A percentile compares a stretch with the other conserved stretches of the same genome.
These are phyloP conservation scores for Sarcophaga subvicina DNA, from an alignment of 2,888 invertebrate genomes.

Conservation along the genomic window DNA sequence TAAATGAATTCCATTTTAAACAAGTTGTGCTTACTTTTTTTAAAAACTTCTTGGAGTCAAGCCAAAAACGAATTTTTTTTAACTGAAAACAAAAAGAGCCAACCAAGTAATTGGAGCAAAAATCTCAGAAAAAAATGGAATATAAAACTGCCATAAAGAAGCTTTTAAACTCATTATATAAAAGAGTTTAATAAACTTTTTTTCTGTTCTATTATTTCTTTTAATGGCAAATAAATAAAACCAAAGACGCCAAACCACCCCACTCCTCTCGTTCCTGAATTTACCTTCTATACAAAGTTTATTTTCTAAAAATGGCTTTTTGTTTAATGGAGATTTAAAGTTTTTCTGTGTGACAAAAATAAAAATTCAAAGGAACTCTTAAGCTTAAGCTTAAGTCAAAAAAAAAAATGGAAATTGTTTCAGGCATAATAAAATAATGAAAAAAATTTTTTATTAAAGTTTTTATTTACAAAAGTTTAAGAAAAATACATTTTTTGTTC, in stretches of 20 bases:
- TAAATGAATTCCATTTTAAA: conserved; percentile 40
- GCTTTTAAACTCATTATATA: conserved; percentile 38
- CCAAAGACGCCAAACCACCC: too few species aligned
- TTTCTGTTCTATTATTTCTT: conserved; percentile 4
- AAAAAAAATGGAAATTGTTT: not conserved
- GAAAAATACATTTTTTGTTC: not conserved
- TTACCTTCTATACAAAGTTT: too few species aligned
- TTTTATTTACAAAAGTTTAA: conserved; percentile 22
- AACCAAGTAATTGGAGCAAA: conserved; percentile 59
- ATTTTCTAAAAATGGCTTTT: not conserved
- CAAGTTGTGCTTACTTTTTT: not conserved
- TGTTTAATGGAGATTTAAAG: not conserved
- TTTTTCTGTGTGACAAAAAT: not conserved
- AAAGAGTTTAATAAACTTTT: not conserved
- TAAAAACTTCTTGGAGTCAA: conserved; percentile 42
- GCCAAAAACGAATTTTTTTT: conserved; percentile 34
- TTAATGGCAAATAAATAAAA: conserved; percentile 17
- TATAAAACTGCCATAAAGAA: conserved; percentile 28
- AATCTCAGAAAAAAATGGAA: conserved; percentile 16
- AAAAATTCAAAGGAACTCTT: not conserved
- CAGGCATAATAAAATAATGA: conserved; percentile 29
- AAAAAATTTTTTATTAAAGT: conserved; percentile 47
- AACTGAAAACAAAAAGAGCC: not conserved
- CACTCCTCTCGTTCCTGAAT: too few species aligned
- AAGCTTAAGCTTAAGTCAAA: not conserved